Evolutionary conservation across 2,797 vertebrate genomes (phyloP), one percentile per base, ranked within the genome.

Genomic region (Simalia tracyae): DNA sequence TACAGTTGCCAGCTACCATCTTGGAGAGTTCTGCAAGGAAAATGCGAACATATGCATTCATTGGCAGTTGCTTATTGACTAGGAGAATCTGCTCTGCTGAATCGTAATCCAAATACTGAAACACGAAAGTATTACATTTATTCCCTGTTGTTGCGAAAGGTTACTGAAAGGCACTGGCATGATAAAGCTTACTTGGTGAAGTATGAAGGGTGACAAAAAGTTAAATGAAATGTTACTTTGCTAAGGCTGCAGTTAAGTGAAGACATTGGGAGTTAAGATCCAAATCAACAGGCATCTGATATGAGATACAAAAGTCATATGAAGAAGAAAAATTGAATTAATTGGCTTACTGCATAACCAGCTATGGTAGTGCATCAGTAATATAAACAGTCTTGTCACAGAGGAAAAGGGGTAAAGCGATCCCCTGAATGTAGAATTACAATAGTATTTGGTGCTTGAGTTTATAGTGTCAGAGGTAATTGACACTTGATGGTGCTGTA

Each of bases 401-500:
- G 11, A 46, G 11, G 87, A 9, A 91, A 66, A 60, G 3, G 31
- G 22, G 24, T 22, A 72, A 59, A 91, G 64, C 6, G 2, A 19
- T 59, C 36, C 9, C 59, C 36, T 60, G 31, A 26, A 57, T 85
- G 28, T 50, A 4, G 63, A 19, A 17, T 66, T 36, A 0, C 68
- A 36, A 0, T 50, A 5, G 24, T 7, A 15, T 85, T 14, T 6
- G 57, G 66, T 19, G 86, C 2, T 19, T 28, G 63, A 59, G 19
- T 66, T 92, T 91, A 68, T 7, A 60, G 5, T 59, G 64, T 81
- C 60, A 42, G 91, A 94, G 19, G 72, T 90, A 92, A 54, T 86
- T 88, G 93, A 95, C 95, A 95, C 95, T 96, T 94, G 95, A 96
- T 93, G 96, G 95, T 96, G 96, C 95, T 95, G 94, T 94, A 88